phyloP scores from a whole-genome alignment of 2,113 vertebrate genomes.

The Psilopsiagon aurifrons region DNA sequence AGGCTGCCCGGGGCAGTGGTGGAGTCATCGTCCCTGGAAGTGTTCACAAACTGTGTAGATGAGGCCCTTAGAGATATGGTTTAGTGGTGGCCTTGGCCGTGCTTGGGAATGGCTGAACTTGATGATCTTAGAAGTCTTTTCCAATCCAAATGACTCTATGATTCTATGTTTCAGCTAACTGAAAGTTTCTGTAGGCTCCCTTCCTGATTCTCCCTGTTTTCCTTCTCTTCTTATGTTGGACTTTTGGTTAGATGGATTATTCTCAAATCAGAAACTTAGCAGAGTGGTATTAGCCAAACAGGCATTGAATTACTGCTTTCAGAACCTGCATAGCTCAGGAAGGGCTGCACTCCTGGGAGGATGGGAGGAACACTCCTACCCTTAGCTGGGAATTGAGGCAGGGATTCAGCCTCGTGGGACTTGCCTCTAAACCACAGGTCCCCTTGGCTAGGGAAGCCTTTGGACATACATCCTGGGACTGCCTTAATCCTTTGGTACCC shows the following conservation, averaged over 20 bases:
- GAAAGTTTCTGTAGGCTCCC: not conserved
- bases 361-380: not conserved
- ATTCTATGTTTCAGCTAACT: not conserved
- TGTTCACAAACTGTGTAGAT: not conserved
- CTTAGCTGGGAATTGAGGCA: not conserved
- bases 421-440: not conserved
- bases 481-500: not conserved
- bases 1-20: not conserved
- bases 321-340: rapidly evolving
- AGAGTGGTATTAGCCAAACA: not conserved
- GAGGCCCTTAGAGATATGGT: not conserved
- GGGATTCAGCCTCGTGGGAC: not conserved
- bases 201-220: not conserved
- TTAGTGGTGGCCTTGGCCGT: not conserved
- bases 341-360: not conserved
- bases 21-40: not conserved
- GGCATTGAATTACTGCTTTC: not conserved
- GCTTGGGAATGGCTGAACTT: not conserved
- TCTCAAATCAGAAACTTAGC: not conserved
- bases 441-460: not conserved
- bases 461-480: rapidly evolving
- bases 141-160: not conserved
- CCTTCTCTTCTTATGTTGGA: not conserved
- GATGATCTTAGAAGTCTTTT: not conserved
- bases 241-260: not conserved